Evolutionary conservation across 2,888 invertebrate species (phyloP).

Genomic region (Tyria jacobaeae): DNA sequence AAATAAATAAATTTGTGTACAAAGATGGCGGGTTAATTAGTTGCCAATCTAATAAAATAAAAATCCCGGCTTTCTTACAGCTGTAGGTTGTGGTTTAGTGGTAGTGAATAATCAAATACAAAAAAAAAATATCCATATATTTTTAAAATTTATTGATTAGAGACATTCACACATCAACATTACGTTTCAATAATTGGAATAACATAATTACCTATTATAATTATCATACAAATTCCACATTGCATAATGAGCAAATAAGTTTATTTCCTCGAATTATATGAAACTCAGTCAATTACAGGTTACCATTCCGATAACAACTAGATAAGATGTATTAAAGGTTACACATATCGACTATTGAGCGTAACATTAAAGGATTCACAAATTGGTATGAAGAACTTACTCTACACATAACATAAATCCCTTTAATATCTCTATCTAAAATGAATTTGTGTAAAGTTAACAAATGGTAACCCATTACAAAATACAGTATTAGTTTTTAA

Average conservation of each 20-base stretch:
- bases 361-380: slow-evolving; percentile 22
- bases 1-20: too few relatives aligned
- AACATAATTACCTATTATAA: slow-evolving; percentile 69
- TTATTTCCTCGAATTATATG: slow-evolving; percentile 39
- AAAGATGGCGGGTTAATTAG: too few relatives aligned
- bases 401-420: slow-evolving; percentile 7
- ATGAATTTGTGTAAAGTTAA: not conserved
- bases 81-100: too few relatives aligned
- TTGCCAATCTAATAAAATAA: too few relatives aligned
- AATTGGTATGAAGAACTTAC: slow-evolving; percentile 18
- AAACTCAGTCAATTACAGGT: slow-evolving; percentile 49
- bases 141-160: slow-evolving; percentile 83
- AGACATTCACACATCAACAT: slow-evolving; percentile 87
- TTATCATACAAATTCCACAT: slow-evolving; percentile 72
- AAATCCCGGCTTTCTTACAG: too few relatives aligned
- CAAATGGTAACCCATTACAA: slow-evolving; percentile 32
- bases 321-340: slow-evolving; percentile 24
- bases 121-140: too few relatives aligned
- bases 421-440: slow-evolving; percentile 6
- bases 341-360: slow-evolving; percentile 36
- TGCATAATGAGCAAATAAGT: slow-evolving; percentile 64
- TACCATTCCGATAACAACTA: slow-evolving; percentile 26
- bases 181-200: slow-evolving; percentile 76
- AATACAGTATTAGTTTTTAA: slow-evolving; percentile 28
- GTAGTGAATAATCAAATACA: too few relatives aligned